These are phyloP conservation scores for Sycophila texana DNA, from an alignment of 2,888 invertebrate genomes.

Conservation along the genomic window DNA sequence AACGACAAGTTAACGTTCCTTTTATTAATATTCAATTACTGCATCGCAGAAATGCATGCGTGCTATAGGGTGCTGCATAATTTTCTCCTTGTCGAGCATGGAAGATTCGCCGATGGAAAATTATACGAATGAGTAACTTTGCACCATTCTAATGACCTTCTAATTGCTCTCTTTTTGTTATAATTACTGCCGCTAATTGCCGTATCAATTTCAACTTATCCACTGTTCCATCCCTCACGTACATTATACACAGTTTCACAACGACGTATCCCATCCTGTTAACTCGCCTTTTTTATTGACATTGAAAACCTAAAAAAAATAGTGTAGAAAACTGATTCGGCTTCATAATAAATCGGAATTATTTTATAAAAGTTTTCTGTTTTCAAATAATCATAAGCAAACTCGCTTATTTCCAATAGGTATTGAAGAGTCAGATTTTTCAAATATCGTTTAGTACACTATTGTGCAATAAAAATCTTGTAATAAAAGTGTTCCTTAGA, in stretches of 20 bases:
- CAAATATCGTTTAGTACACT: too few species aligned
- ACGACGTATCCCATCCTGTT: background rate
- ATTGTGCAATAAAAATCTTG: too few species aligned
- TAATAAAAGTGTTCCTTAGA: too few species aligned
- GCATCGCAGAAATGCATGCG: background rate
- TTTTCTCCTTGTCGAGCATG: background rate
- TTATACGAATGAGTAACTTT: constrained; percentile 43
- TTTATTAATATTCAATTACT: constrained; percentile 11
- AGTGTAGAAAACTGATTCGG: constrained; percentile 19
- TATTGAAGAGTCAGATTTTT: too few species aligned
- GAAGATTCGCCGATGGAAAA: constrained; percentile 33
- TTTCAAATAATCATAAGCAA: too few species aligned
- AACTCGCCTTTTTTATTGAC: constrained; percentile 16
- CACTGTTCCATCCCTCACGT: background rate
- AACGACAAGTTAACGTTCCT: too few species aligned
- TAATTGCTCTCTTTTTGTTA: constrained; percentile 51
- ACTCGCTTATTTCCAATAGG: too few species aligned
- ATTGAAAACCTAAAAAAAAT: background rate
- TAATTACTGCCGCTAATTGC: constrained; percentile 53
- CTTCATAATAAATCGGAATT: background rate
- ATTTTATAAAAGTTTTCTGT: too few species aligned
- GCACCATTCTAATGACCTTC: constrained; percentile 41
- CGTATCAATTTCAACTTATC: constrained; percentile 54
- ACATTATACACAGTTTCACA: constrained; percentile 4
- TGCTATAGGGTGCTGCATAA: constrained; percentile 16